Conservation (phyloP, 2,113 vertebrate species). For the Geococcyx californianus region DNA sequence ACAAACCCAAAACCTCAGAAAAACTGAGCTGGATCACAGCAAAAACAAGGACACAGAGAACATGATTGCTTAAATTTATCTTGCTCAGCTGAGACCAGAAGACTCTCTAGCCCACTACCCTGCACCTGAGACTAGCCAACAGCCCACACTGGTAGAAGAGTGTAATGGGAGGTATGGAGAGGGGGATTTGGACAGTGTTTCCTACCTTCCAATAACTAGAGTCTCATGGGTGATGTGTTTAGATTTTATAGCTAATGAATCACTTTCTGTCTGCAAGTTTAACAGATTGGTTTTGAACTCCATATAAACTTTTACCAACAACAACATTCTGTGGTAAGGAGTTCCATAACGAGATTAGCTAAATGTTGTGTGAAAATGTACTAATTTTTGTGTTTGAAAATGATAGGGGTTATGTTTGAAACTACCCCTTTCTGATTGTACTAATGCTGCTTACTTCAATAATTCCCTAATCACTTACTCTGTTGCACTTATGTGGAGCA, state of each 20-base stretch:
- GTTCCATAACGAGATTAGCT: neutral
- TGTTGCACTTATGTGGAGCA: accelerated
- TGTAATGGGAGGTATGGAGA: neutral
- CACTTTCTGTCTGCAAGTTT: neutral
- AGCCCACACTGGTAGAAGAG: neutral
- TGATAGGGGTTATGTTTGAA: neutral
- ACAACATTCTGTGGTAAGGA: neutral
- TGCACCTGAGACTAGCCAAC: neutral
- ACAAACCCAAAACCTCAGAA: no score
- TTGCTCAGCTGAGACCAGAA: neutral
- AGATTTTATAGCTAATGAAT: neutral
- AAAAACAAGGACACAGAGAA: neutral
- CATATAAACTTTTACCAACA: neutral
- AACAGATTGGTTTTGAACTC: neutral
- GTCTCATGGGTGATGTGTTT: neutral
- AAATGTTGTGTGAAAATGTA: neutral
- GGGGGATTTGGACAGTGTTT: neutral
- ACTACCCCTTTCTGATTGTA: neutral
- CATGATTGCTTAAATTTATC: neutral
- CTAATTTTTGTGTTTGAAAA: neutral
- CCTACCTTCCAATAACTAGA: neutral
- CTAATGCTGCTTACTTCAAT: neutral
- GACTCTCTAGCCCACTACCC: neutral
- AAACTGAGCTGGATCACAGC: neutral
- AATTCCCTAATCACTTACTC: neutral